Evolutionary conservation across 1,140 invertebrate species (phyloP).

Genomic region (Triops longicaudatus): DNA sequence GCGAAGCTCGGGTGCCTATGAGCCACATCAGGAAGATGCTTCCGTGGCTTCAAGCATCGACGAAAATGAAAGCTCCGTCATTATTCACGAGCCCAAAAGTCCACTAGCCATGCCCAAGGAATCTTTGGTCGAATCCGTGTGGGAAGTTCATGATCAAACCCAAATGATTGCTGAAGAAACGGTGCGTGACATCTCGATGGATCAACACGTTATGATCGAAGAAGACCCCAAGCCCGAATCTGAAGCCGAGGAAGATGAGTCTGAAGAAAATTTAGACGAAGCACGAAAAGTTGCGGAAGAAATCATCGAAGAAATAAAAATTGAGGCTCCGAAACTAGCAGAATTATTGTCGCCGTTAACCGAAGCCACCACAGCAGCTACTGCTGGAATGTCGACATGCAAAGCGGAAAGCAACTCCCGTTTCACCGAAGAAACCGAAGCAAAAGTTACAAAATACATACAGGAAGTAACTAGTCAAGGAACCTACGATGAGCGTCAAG

Average conservation of each 20-base stretch:
- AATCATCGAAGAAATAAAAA: conserved; percentile 47
- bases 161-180: conserved; percentile 31
- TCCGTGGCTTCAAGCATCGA: conserved; percentile 1
- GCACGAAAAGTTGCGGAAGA: conserved; percentile 43
- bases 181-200: conserved; percentile 36
- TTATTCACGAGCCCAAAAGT: conserved; percentile 10
- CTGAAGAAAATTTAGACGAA: conserved; percentile 36
- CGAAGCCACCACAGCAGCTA: neutral
- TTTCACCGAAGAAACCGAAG: conserved; percentile 32
- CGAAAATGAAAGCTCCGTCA: conserved; percentile 14
- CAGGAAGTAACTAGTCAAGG: conserved; percentile 35
- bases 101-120: neutral
- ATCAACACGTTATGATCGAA: conserved; percentile 37
- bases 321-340: conserved; percentile 42
- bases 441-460: conserved; percentile 42
- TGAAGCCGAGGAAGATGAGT: conserved; percentile 31
- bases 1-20: neutral
- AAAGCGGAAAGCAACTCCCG: conserved; percentile 34
- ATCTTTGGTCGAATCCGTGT: neutral
- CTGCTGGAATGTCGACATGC: conserved; percentile 31
- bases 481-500: conserved; percentile 16
- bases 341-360: conserved; percentile 29
- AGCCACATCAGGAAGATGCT: conserved; percentile 23
- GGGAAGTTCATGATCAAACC: neutral
- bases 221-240: conserved; percentile 29